Evolutionary conservation across 2,888 invertebrate species (phyloP).

Genomic region (Apomyelois bistriatella): DNA sequence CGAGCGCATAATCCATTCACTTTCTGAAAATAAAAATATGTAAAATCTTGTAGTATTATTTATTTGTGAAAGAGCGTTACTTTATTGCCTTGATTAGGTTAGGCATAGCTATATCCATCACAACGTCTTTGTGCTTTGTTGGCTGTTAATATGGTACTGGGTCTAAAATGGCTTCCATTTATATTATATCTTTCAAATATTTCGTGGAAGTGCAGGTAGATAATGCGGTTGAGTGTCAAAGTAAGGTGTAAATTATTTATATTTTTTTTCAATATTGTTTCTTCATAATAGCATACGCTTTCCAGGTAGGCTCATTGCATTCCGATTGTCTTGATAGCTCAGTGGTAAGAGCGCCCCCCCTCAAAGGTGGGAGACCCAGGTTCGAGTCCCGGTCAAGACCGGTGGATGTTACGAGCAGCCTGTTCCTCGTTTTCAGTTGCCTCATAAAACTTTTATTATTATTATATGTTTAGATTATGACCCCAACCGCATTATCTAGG

Average conservation of each 20-base stretch:
- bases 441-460: slow-evolving; percentile 21
- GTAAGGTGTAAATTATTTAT: slow-evolving; percentile 10
- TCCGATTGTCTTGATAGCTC: slow-evolving; percentile 77
- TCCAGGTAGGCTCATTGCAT: slow-evolving; percentile 49
- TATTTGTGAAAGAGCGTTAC: background rate
- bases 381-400: slow-evolving; percentile 79
- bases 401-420: slow-evolving; percentile 49
- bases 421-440: slow-evolving; percentile 27
- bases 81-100: too few relatives aligned
- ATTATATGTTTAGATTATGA: slow-evolving; percentile 23
- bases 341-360: slow-evolving; percentile 74
- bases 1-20: slow-evolving; percentile 39
- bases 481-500: slow-evolving; percentile 45
- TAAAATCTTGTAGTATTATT: slow-evolving; percentile 14
- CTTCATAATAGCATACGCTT: slow-evolving; percentile 21
- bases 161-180: too few relatives aligned
- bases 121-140: background rate
- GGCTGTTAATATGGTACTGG: background rate
- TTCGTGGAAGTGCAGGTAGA: background rate
- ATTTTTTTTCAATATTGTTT: background rate
- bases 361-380: slow-evolving; percentile 67
- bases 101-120: background rate
- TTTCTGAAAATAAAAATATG: slow-evolving; percentile 24
- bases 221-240: slow-evolving; percentile 40
- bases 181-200: too few relatives aligned